Evolutionary conservation across 1,140 invertebrate species (phyloP).

Genomic region (Physella acuta): DNA sequence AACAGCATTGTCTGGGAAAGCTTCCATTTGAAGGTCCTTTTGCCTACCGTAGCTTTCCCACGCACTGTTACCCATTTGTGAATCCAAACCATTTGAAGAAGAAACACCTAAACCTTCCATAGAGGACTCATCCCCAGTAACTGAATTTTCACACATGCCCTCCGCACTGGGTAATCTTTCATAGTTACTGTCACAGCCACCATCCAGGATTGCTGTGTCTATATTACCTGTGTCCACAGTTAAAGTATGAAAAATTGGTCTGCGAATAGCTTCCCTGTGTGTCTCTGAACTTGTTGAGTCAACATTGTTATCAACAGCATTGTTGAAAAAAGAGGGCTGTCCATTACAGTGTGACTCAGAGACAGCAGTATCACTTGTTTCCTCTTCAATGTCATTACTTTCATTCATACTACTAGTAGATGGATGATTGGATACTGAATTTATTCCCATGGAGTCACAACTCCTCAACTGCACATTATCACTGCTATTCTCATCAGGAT

Average conservation of each 20-base stretch:
- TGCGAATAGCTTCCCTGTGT: background rate
- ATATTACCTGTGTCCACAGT: too few species aligned
- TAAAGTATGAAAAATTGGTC: too few species aligned
- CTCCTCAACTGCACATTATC: slow-evolving; percentile 6
- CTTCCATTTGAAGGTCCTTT: background rate
- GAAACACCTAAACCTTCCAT: slow-evolving; percentile 21
- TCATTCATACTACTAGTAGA: background rate
- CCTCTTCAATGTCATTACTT: background rate
- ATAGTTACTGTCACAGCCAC: slow-evolving; percentile 25
- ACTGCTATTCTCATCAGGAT: background rate
- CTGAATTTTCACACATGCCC: slow-evolving; percentile 1
- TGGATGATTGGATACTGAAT: background rate
- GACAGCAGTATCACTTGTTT: background rate
- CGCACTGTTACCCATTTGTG: background rate
- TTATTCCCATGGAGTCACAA: slow-evolving; percentile 16
- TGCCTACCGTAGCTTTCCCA: slow-evolving; percentile 8
- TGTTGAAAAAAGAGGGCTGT: background rate
- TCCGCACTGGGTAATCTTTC: slow-evolving; percentile 2
- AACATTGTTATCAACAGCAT: background rate
- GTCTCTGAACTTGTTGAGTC: slow-evolving; percentile 18
- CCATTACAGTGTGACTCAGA: slow-evolving; percentile 15
- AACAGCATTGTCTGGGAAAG: slow-evolving; percentile 1
- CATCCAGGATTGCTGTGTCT: too few species aligned
- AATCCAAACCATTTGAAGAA: slow-evolving; percentile 13
- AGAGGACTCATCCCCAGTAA: slow-evolving; percentile 17